These are phyloP conservation scores for Ivindomyrus marchei DNA, from an alignment of 2,113 vertebrate species.

Conservation along the genomic window DNA sequence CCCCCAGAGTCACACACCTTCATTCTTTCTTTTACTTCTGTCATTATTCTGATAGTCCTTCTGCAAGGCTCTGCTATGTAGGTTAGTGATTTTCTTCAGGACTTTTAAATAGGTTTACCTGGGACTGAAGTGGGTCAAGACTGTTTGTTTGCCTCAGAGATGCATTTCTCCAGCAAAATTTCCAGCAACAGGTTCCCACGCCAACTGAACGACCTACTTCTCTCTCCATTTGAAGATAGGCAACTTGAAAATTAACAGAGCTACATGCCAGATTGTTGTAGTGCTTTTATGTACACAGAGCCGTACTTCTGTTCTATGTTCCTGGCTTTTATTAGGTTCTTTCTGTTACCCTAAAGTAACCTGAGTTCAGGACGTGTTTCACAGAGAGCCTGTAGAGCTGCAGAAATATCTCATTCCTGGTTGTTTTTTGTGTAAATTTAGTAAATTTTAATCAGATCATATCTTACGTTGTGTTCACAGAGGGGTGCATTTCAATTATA, in stretches of 20 bases:
- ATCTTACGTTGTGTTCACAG: not conserved
- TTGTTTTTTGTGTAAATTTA: not conserved
- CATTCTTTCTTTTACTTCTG: not conserved
- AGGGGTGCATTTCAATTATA: not conserved
- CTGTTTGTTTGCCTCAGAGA: not conserved
- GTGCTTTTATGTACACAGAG: not conserved
- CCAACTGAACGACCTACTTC: not conserved
- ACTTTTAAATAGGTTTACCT: not conserved
- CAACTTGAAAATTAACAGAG: not conserved
- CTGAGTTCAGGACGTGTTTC: not conserved
- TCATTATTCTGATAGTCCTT: not conserved
- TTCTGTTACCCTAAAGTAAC: not conserved
- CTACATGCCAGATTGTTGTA: not conserved
- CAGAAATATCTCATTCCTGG: not conserved
- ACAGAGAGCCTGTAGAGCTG: not conserved
- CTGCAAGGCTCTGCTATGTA: not conserved
- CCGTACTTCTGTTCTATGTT: not conserved
- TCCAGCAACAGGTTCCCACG: not conserved
- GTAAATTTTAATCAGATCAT: not conserved
- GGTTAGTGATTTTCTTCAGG: not conserved
- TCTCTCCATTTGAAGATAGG: not conserved
- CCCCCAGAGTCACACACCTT: not conserved
- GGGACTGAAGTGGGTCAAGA: slow-evolving; percentile 5
- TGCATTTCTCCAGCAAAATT: not conserved
- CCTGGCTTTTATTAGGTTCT: not conserved